Base-by-base conservation (phyloP, 2,888 invertebrate species). In the Eilema caniola region DNA sequence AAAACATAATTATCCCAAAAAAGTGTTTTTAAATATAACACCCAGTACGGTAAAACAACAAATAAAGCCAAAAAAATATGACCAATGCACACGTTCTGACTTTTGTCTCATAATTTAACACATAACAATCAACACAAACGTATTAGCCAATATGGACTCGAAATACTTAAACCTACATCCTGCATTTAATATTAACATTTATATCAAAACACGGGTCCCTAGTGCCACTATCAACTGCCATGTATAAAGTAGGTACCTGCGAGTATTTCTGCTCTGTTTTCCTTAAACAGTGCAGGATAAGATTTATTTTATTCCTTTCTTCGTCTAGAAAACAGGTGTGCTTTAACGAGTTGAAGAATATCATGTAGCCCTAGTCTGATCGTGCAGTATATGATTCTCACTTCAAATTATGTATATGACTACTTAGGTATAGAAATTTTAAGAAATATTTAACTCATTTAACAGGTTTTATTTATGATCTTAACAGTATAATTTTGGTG, bases 251-350 rank as follows among this genome's bases (percentile, higher is more conserved):
- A n/a, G n/a, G n/a, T n/a, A 65, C 65, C 56, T 56, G 33, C 31
- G 56, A 64, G 23, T 65, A 71, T 64, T 72, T 71, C 60, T 57
- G 60, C 67, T 66, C 64, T 71, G 69, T 76, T 78, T 78, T 76
- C 80, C 74, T 76, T 70, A 78, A 74, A 76, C 70, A 80, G 65
- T 62, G 71, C 66, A 60, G 56, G 33, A 37, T 16, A 23, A n/a
- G 62, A 72, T 82, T 73, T 70, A 70, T 69, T 65, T 65, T 70
- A 70, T 67, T 75, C 64, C 65, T 83, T 80, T 78, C 76, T 71
- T 76, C 59, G 7, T 77, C 24, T 28, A 69, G 73, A 76, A 76
- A 80, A 72, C 81, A 84, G 83, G 77, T 83, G 84, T 73, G 67
- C 67, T 59, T 65, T 72, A 78, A 73, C 76, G 69, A 77, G 66